Percentiles rank a stretch among this genome's conserved stretches.
These are phyloP conservation scores for Gavialis gangeticus DNA, from an alignment of 2,113 vertebrate genomes.

Conservation along the genomic window DNA sequence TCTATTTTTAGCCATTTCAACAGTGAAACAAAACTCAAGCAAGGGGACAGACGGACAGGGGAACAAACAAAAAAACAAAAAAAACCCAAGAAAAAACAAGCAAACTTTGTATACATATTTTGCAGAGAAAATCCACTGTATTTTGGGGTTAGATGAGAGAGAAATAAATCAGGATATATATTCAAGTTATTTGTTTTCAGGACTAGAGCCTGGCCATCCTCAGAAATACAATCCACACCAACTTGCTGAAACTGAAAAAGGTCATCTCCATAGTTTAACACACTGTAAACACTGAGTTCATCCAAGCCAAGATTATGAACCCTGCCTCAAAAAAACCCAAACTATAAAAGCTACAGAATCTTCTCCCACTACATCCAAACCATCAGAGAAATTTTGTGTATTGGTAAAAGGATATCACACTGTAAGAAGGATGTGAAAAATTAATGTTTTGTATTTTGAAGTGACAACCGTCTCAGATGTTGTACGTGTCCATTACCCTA, in stretches of 20 bases:
- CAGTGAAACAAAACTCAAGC: background rate
- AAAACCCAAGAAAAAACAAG: background rate
- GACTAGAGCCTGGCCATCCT: constrained; percentile 53
- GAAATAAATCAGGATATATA: constrained; percentile 43
- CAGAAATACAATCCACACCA: constrained; percentile 58
- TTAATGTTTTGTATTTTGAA: background rate
- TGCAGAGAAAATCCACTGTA: background rate
- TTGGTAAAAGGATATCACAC: background rate
- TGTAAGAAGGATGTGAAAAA: background rate
- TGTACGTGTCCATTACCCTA: background rate
- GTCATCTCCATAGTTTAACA: constrained; percentile 64
- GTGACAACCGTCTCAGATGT: background rate
- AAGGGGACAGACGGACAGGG: background rate
- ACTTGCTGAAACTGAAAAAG: constrained; percentile 59
- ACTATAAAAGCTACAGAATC: constrained; percentile 58
- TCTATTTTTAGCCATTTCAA: background rate
- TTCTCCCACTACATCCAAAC: constrained; percentile 54
- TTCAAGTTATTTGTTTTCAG: constrained; percentile 51
- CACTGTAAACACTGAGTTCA: constrained; percentile 55
- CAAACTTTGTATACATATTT: background rate
- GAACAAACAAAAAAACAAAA: background rate
- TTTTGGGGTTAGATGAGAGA: constrained; percentile 8
- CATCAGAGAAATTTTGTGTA: background rate
- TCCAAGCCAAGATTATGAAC: constrained; percentile 55
- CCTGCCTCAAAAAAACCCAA: constrained; percentile 42